Evolutionary conservation across 2,113 vertebrate genomes (phyloP), one percentile per base, ranked within the genome.

Genomic region (Coracopsis vasa): DNA sequence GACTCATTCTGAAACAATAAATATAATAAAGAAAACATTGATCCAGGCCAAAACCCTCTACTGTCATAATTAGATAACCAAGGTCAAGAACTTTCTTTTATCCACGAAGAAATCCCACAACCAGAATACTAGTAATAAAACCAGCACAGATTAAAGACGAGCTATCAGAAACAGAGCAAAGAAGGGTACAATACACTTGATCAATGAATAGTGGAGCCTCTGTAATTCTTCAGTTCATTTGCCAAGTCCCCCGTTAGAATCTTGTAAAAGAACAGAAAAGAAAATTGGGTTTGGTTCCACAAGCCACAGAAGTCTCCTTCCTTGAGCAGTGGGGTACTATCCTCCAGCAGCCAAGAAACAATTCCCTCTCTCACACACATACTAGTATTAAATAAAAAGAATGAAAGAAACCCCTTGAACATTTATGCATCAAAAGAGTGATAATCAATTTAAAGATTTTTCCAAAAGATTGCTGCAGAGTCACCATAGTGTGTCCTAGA

Each of bases 221-320:
- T 56, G 7, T 80, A 89, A 78, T 58, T 80, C 44, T 51, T 89
- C 60, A 89, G 47, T 62, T 88, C 1, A 66, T 84, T 89, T 86
- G 24, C 31, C 37, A 62, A 31, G 53, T 62, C 28, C 29, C 19
- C 18, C 58, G 60, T 74, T 21, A 89, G 13, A 83, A 45, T 58
- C 44, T 78, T 7, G 0, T 73, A 70, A 70, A 73, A 74, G 72
- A 94, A 89, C 10, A 78, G 45, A 89, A 92, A 45, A 86, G 33
- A 77, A 61, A 92, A 79, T 28, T 62, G 31, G 5, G 21, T 84
- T 86, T 4, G 1, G 4, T 84, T 74, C 25, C 42, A 70, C 50
- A 86, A 70, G 41, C 33, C 77, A 71, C 72, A 78, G 47, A 80
- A 31, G 24, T 89, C 31, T 91, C 13, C 18, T 53, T 81, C 64